Percentiles rank a stretch among this genome's conserved stretches.
Conservation (phyloP, 1,140 invertebrate genomes). For the Wasmannia auropunctata region DNA sequence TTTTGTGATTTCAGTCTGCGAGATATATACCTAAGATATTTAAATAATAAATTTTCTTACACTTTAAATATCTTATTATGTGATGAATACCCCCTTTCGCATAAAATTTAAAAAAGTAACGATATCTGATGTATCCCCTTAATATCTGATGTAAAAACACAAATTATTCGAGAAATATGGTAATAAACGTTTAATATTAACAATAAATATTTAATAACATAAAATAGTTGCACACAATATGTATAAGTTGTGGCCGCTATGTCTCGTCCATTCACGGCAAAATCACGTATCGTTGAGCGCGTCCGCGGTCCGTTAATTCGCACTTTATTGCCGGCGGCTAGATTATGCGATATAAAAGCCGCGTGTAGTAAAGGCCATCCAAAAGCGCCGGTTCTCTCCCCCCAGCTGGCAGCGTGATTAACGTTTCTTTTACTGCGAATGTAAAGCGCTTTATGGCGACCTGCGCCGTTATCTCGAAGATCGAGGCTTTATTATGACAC, state of each 20-base stretch:
- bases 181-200: too few relatives aligned
- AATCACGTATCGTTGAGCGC: conserved; percentile 38
- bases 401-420: conserved; percentile 71
- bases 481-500: conserved; percentile 73
- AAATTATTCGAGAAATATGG: not conserved
- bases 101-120: not conserved
- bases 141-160: not conserved
- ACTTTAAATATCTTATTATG: not conserved
- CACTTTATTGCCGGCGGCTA: conserved; percentile 55
- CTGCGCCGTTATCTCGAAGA: conserved; percentile 69
- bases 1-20: not conserved
- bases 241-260: not conserved
- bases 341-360: conserved; percentile 66
- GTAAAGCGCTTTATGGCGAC: conserved; percentile 71
- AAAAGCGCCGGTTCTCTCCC: not conserved
- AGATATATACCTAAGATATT: not conserved
- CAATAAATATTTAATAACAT: conserved; percentile 9
- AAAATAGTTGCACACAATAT: not conserved
- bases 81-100: not conserved
- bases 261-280: not conserved
- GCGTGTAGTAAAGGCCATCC: conserved; percentile 29
- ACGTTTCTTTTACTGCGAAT: conserved; percentile 74
- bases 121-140: too few relatives aligned
- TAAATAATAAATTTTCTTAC: not conserved
- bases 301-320: conserved; percentile 63